Percentiles rank a stretch among this genome's conserved stretches.
Evolutionary conservation across 2,113 vertebrate species (phyloP).

Genomic region (Daubentonia madagascariensis): DNA sequence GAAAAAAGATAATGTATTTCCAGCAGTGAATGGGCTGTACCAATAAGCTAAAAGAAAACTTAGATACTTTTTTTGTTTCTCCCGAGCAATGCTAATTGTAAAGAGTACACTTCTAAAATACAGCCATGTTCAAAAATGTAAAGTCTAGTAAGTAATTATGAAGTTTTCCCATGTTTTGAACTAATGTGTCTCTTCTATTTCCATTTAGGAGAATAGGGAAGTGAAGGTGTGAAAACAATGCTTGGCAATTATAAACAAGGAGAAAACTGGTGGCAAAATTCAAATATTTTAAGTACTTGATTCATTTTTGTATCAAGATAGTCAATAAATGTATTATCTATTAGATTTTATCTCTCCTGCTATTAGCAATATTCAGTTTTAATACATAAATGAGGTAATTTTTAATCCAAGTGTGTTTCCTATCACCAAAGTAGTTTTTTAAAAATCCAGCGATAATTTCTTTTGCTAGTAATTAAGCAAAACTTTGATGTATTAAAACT

Average conservation of each 20-base stretch:
- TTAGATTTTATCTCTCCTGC: not conserved
- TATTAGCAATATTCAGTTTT: constrained; percentile 26
- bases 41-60: constrained; percentile 8
- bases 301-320: not conserved
- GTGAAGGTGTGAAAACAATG: not conserved
- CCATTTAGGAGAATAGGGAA: not conserved
- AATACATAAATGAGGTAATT: not conserved
- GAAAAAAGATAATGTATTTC: not conserved
- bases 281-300: not conserved
- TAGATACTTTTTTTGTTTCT: constrained; percentile 15
- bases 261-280: not conserved
- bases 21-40: not conserved
- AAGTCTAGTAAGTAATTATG: not conserved
- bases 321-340: not conserved
- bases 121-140: not conserved
- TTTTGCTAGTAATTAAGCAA: not conserved
- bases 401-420: not conserved
- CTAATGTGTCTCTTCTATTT: not conserved
- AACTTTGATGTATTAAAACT: constrained; percentile 9
- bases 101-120: not conserved
- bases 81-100: not conserved
- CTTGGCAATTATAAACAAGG: constrained; percentile 3
- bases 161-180: not conserved
- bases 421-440: not conserved
- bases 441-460: not conserved